Evolutionary conservation across 2,797 vertebrate species (phyloP).

Genomic region (Sebastolobus altivelis): DNA sequence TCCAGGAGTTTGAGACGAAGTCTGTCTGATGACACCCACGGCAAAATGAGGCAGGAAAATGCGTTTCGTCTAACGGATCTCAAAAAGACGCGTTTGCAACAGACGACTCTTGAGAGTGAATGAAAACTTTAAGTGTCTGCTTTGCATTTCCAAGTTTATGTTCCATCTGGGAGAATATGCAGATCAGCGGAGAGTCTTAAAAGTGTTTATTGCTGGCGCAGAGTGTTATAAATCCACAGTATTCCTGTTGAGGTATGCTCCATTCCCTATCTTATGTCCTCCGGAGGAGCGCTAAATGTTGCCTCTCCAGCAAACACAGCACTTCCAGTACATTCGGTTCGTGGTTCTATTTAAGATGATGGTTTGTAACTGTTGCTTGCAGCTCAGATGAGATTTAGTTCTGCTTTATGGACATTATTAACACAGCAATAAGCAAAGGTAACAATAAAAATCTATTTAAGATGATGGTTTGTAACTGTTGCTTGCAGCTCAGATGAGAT

Average conservation of each 20-base stretch:
- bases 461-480: slow-evolving; percentile 8
- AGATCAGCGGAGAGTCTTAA: slow-evolving; percentile 50
- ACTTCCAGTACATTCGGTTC: slow-evolving; percentile 20
- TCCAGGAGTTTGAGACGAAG: slow-evolving; percentile 8
- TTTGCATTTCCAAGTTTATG: slow-evolving; percentile 55
- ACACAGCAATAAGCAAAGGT: slow-evolving; percentile 4
- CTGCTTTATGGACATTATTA: slow-evolving; percentile 16
- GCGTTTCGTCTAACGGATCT: background rate
- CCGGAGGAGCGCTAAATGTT: slow-evolving; percentile 22
- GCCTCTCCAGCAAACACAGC: slow-evolving; percentile 16
- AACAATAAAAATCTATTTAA: slow-evolving; percentile 12
- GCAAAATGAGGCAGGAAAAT: background rate
- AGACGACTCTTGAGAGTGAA: slow-evolving; percentile 29
- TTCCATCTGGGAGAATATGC: slow-evolving; percentile 44
- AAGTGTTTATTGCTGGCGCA: slow-evolving; percentile 42
- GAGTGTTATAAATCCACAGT: slow-evolving; percentile 50
- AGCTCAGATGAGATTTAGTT: background rate
- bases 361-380: slow-evolving; percentile 11
- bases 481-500: background rate
- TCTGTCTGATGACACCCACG: background rate
- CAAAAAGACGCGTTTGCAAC: slow-evolving; percentile 30
- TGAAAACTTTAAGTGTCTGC: slow-evolving; percentile 46
- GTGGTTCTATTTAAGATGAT: background rate
- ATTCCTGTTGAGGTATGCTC: slow-evolving; percentile 19
- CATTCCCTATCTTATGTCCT: slow-evolving; percentile 35